Conservation (phyloP, 2,113 vertebrate genomes). For the Larimichthys polyactis region DNA sequence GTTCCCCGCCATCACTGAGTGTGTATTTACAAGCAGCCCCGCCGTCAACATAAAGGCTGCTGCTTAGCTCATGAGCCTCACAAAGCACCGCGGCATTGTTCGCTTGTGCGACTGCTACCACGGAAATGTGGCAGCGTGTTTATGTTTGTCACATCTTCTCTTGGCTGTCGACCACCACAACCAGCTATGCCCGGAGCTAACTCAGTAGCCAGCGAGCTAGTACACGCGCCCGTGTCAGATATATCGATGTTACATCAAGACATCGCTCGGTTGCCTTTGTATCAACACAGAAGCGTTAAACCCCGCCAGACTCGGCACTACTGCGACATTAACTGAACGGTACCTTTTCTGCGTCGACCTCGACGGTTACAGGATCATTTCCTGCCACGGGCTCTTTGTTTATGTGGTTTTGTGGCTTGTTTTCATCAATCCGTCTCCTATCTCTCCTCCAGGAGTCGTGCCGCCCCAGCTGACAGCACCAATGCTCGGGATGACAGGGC, state of each 20-base stretch:
- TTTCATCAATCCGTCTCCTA: constrained; percentile 74
- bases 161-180: constrained; percentile 17
- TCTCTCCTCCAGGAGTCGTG: constrained; percentile 75
- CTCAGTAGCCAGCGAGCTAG: constrained; percentile 56
- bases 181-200: constrained; percentile 49
- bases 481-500: constrained; percentile 60
- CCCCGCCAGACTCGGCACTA: background rate
- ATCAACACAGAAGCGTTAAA: constrained; percentile 18
- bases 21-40: constrained; percentile 46
- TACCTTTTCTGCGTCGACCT: constrained; percentile 74
- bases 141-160: background rate
- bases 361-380: constrained; percentile 56
- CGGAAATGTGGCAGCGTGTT: constrained; percentile 5
- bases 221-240: constrained; percentile 46
- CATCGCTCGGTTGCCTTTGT: constrained; percentile 61
- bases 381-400: constrained; percentile 54
- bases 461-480: constrained; percentile 76
- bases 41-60: constrained; percentile 24
- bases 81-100: constrained; percentile 46
- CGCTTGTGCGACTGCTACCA: background rate
- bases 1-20: constrained; percentile 42
- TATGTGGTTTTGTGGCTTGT: constrained; percentile 52
- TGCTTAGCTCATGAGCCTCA: constrained; percentile 33
- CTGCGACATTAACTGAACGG: background rate
- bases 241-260: constrained; percentile 58